A percentile compares a stretch with the other conserved stretches of the same genome.
Conservation (phyloP, 2,797 vertebrate genomes). For the Pseudochromis fuscus region DNA sequence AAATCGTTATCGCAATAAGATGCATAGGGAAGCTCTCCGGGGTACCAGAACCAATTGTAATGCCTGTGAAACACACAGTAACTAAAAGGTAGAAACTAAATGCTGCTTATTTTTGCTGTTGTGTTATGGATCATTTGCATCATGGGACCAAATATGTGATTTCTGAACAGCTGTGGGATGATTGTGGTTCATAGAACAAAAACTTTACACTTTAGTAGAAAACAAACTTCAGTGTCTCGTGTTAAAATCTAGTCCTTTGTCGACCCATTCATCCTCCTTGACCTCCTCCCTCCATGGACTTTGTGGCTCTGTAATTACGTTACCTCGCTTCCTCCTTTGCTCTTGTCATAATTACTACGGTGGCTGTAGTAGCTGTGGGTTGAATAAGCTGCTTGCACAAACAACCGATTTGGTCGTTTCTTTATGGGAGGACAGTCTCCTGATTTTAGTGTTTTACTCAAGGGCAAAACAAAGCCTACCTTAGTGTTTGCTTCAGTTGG, state of each 20-base stretch:
- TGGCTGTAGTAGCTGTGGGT: slow-evolving; percentile 1
- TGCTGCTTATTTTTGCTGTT: no score
- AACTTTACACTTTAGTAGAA: no score
- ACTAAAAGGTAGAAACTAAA: slow-evolving; percentile 1
- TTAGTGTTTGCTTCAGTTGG: slow-evolving; percentile 71
- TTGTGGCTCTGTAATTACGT: slow-evolving; percentile 11
- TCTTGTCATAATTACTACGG: slow-evolving; percentile 25
- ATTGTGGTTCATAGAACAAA: background rate
- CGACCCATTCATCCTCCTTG: slow-evolving; percentile 4
- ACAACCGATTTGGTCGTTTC: slow-evolving; percentile 5
- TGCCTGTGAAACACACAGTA: slow-evolving; percentile 14
- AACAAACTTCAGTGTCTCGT: background rate
- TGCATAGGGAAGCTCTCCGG: background rate
- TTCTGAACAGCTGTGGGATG: background rate
- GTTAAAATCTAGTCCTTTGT: background rate
- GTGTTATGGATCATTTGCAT: slow-evolving; percentile 28
- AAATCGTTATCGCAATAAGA: slow-evolving; percentile 30
- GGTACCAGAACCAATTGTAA: slow-evolving; percentile 4
- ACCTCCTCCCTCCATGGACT: background rate
- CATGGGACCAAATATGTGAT: slow-evolving; percentile 48
- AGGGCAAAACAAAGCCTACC: slow-evolving; percentile 65
- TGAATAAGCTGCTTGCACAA: slow-evolving; percentile 22
- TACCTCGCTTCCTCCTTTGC: slow-evolving; percentile 28
- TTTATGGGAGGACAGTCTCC: slow-evolving; percentile 7
- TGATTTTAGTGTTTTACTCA: slow-evolving; percentile 57